phyloP scores from a whole-genome alignment of 2,113 vertebrate species.

The Alouatta palliata region DNA sequence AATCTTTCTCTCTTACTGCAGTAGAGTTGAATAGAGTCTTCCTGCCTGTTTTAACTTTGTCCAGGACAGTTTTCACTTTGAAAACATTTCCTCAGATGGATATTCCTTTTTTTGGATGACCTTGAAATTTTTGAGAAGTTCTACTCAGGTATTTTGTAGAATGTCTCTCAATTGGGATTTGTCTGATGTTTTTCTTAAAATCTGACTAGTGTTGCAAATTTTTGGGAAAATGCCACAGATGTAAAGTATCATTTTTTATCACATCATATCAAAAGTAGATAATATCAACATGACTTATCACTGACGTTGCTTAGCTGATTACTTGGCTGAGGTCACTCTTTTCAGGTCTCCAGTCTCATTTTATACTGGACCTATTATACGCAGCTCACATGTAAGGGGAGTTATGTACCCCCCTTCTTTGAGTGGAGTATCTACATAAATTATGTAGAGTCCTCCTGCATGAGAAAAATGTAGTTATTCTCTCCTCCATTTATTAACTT shows the following conservation, averaged over 20 bases:
- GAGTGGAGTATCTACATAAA: background rate
- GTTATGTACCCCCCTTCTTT: rapidly evolving
- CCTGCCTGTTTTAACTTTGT: background rate
- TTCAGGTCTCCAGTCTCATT: background rate
- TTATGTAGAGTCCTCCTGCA: background rate
- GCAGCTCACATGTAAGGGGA: background rate
- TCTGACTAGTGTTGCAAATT: background rate
- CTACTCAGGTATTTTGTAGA: background rate
- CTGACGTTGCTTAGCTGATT: background rate
- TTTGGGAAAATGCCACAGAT: background rate
- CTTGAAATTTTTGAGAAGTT: background rate
- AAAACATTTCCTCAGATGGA: background rate
- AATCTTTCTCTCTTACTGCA: background rate
- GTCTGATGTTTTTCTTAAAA: background rate
- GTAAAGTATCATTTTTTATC: background rate
- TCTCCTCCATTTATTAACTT: background rate
- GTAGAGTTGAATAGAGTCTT: background rate
- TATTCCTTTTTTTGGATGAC: background rate
- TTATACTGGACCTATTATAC: background rate
- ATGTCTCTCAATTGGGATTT: background rate
- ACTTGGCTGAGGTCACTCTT: background rate
- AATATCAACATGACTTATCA: background rate
- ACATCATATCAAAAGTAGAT: background rate
- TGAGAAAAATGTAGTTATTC: background rate
- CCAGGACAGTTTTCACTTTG: background rate